Evolutionary conservation across 1,140 invertebrate species (phyloP), one percentile per base, ranked within the genome.

Genomic region (Venustaconcha ellipsiformis): DNA sequence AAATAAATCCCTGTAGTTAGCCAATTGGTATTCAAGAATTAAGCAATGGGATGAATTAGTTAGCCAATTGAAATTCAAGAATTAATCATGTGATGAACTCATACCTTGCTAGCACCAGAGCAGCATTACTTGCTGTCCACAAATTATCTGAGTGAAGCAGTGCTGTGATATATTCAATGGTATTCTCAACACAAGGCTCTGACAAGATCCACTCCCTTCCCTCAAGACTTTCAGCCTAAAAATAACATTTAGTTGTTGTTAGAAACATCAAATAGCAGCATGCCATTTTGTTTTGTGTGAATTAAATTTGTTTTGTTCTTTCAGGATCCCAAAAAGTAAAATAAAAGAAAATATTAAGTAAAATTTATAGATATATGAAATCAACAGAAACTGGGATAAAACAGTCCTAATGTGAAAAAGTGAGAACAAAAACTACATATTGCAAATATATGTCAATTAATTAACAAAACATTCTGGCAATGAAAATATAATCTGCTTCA

Each of bases 51-150:
- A 48, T 48, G 37, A 8, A 48, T 17, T 48, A 48, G 6, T 48
- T 48, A 48, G 37, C 37, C 37, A 48, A 48, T 48, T 6, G 6
- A 0, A 48, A 48, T 11, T 48, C 37, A 48, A 48, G 37, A 48
- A 48, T 48, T 48, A 8, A 48, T 48, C 37, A 48, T 48, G 37
- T 48, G 37, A 48, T 48, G 37, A 8, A 48, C 20, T 17, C 20
- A 69, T 72, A 89, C 89, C 89, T 86, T 26, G 89, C 89, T 65
- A 90, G 78, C 18, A 90, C 87, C 56, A 90, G 77, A 20, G 89
- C 88, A 62, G 88, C 88, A 86, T 90, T 90, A 72, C 89, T 89
- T 68, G 88, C 87, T 59, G 89, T 89, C 88, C 88, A 90, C 30
- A 87, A 66, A 72, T 90, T 89, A 5, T 87, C 84, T 23, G 81